These are phyloP conservation scores for Eulimnadia texana DNA, from an alignment of 1,140 invertebrate species.

Conservation along the genomic window DNA sequence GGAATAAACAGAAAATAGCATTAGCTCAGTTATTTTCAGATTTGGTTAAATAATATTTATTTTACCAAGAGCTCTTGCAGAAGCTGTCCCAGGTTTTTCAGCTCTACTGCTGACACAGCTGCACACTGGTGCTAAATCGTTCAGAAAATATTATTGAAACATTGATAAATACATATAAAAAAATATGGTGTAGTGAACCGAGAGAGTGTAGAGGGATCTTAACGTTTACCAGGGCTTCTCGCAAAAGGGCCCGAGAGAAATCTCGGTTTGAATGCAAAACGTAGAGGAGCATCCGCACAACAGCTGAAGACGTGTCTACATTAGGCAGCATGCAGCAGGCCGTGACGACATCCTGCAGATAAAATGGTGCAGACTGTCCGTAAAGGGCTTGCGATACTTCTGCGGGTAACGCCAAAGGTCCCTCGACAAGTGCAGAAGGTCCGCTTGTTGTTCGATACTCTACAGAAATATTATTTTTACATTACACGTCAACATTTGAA, in stretches of 20 bases:
- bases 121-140: conserved; percentile 30
- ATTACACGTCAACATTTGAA: conserved; percentile 4
- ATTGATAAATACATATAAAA: background rate
- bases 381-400: conserved; percentile 28
- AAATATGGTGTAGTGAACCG: too few relatives aligned
- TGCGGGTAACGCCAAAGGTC: conserved; percentile 24
- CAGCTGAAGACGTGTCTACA: background rate
- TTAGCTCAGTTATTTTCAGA: background rate
- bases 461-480: too few relatives aligned
- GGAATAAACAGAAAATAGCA: background rate
- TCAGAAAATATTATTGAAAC: background rate
- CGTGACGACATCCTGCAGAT: conserved; percentile 27
- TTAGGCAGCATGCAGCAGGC: conserved; percentile 7
- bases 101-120: conserved; percentile 32
- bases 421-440: background rate
- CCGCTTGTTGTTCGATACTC: background rate
- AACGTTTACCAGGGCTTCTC: conserved; percentile 29
- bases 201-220: conserved; percentile 6
- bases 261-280: conserved; percentile 24
- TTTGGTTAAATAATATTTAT: conserved; percentile 3
- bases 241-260: conserved; percentile 29
- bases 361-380: conserved; percentile 25
- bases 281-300: conserved; percentile 10
- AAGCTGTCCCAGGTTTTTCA: conserved; percentile 30
- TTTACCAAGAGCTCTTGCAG: conserved; percentile 31